Evolutionary conservation across 2,797 vertebrate species (phyloP).

Genomic region (Smutsia temminckii): DNA sequence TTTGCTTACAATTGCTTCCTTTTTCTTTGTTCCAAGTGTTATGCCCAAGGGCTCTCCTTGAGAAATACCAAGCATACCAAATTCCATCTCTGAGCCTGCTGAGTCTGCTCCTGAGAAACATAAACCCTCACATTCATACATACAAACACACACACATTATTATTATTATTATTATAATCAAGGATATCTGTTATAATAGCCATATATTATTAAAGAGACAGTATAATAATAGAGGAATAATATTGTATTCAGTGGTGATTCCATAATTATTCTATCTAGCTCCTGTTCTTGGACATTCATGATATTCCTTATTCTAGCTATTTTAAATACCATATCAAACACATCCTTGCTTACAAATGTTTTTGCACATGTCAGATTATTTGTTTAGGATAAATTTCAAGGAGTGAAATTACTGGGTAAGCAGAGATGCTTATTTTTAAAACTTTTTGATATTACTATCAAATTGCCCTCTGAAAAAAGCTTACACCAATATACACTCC

Average conservation of each 20-base stretch:
- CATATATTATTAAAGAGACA: background rate
- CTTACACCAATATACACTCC: background rate
- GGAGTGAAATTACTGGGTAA: background rate
- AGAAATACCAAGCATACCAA: background rate
- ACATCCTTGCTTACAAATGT: background rate
- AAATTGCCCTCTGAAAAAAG: background rate
- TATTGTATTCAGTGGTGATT: background rate
- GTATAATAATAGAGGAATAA: background rate
- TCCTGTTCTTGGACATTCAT: background rate
- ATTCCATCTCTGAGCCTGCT: background rate
- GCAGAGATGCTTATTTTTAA: background rate
- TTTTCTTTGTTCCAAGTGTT: background rate
- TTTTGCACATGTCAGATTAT: background rate
- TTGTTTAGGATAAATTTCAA: background rate
- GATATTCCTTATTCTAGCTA: background rate
- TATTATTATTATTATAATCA: background rate
- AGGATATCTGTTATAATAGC: background rate
- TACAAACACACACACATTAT: background rate
- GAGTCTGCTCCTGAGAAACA: background rate
- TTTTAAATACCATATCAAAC: background rate
- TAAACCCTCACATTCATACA: background rate
- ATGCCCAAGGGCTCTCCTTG: background rate
- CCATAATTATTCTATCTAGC: background rate
- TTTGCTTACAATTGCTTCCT: background rate
- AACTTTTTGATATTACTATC: background rate